Evolutionary conservation across 2,888 invertebrate species (phyloP), one percentile per base, ranked within the genome.

Genomic region (Ditula angustiorana): DNA sequence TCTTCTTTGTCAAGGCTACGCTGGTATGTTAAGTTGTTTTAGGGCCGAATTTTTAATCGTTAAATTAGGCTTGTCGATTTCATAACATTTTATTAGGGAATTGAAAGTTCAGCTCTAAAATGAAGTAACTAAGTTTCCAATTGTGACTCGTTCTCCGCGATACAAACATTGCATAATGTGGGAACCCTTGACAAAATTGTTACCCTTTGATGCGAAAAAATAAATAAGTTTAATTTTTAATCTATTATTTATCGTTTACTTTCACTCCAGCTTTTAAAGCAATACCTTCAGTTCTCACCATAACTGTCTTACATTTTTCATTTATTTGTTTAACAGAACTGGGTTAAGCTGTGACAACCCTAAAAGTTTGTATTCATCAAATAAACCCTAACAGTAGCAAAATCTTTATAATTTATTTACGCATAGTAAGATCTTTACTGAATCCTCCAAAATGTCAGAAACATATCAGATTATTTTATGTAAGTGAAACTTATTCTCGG

Each of bases 391-490:
- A 10, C 2, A 19, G 8, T 28, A 11, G 19, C 50, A 11, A 30
- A 21, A 21, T 2, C 19, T 13, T 50, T 28, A 28, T 49, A 50
- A 49, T 50, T 50, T 4, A 16, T 50, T 50, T 19, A 3, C 41
- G 19, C 41, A 19, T 41, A 2, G n/a, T 2, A 26, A n/a, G 10
- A 56, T 24, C 37, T 56, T 28, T 41, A 11, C 26, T 1, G 3
- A 41, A 41, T 5, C 35, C 33, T 13, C 13, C 10, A 19, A 50
- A 37, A 52, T 10, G 61, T 21, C 13, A 50, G 21, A 44, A 44
- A 44, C 44, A 24, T 53, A 49, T 61, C 41, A 53, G 52, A 16
- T 30, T 44, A 58, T 63, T 57, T 44, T 19, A 59, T 64, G 44
- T 46, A 35, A 52, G 44, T 52, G 24, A 33, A 59, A 58, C 56